phyloP scores from a whole-genome alignment of 2,113 vertebrate species.

The Triplophysa siluroides region DNA sequence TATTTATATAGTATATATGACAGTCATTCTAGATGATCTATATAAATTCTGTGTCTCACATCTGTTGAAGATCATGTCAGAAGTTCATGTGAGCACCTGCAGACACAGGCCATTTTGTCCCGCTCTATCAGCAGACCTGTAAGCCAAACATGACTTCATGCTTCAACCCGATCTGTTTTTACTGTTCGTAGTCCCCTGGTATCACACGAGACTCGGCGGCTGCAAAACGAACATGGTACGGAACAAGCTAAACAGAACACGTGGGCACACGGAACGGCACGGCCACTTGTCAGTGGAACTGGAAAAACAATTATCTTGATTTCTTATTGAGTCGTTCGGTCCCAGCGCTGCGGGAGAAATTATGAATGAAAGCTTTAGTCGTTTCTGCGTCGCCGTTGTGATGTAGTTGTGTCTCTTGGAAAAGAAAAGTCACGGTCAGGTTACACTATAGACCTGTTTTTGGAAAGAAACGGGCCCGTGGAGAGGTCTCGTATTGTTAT shows the following conservation, averaged over 20 bases:
- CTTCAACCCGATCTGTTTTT: not conserved
- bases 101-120: not conserved
- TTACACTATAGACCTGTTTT: slow-evolving; percentile 37
- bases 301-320: slow-evolving; percentile 52
- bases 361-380: slow-evolving; percentile 9
- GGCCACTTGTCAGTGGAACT: slow-evolving; percentile 35
- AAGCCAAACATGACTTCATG: not conserved
- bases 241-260: slow-evolving; percentile 42
- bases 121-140: not conserved
- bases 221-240: slow-evolving; percentile 13
- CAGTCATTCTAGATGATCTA: not conserved
- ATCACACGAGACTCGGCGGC: slow-evolving; percentile 7
- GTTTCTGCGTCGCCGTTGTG: not conserved
- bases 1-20: not conserved
- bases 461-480: slow-evolving; percentile 46
- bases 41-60: not conserved
- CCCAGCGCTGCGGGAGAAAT: slow-evolving; percentile 24
- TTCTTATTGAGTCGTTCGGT: slow-evolving; percentile 29
- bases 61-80: not conserved
- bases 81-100: not conserved
- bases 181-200: slow-evolving; percentile 22
- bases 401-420: slow-evolving; percentile 44
- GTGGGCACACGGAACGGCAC: slow-evolving; percentile 7
- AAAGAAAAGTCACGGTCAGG: slow-evolving; percentile 50
- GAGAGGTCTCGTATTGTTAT: slow-evolving; percentile 44